Conservation (phyloP, 37 sponge, comb jelly and placozoan genomes). For the Aphrocallistes beatrix region DNA sequence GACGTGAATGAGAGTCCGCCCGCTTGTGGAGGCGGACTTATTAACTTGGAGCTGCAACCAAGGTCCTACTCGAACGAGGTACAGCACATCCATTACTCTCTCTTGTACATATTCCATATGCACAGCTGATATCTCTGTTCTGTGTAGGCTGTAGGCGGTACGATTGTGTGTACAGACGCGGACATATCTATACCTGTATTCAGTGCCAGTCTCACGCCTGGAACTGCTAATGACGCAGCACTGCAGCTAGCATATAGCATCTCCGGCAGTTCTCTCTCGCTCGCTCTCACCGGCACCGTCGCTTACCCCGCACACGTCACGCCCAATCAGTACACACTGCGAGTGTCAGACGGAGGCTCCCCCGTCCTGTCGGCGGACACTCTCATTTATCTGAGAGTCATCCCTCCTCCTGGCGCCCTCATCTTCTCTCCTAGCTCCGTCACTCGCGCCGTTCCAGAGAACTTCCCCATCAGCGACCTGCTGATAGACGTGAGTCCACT, state of each 20-base stretch:
- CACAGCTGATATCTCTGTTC: background rate
- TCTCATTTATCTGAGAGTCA: background rate
- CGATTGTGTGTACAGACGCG: background rate
- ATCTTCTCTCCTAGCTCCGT: background rate
- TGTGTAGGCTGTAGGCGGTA: background rate
- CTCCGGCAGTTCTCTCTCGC: background rate
- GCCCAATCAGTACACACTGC: background rate
- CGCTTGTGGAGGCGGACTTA: background rate
- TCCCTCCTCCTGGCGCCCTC: background rate
- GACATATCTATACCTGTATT: background rate
- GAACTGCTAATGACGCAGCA: background rate
- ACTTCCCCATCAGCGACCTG: background rate
- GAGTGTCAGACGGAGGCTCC: background rate
- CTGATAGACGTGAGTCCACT: background rate
- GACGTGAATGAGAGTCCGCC: background rate
- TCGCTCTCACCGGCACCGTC: background rate
- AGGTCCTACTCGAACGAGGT: background rate
- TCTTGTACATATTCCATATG: background rate
- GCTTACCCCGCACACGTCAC: background rate
- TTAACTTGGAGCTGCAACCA: background rate
- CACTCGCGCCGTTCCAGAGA: background rate
- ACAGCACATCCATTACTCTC: background rate
- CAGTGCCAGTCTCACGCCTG: background rate
- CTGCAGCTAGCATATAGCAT: background rate
- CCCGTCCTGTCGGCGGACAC: background rate